Base-by-base conservation (phyloP, 1,140 invertebrate genomes). In the Drosophila eugracilis region DNA sequence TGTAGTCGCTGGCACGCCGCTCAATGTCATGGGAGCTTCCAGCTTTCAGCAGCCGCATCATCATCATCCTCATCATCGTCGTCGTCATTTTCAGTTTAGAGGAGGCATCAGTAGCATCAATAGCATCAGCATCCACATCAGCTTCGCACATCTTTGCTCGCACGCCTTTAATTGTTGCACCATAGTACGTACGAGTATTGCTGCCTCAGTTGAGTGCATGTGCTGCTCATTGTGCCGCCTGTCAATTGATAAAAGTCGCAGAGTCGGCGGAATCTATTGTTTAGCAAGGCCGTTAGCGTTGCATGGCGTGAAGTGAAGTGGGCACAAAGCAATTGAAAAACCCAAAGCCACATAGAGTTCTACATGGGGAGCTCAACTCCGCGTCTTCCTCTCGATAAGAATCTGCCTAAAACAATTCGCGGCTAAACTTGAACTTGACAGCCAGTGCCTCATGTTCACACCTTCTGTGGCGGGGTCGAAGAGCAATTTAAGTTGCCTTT, bases 251-350 rank as follows among this genome's bases (percentile, higher is more conserved):
- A 78, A 88, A 88, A 78, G 39, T 71, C 49, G 28, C 72, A 69
- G 66, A 59, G 73, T 60, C 57, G 71, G 37, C 62, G 74, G 55
- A 69, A 81, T 86, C 84, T 89, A 88, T 88, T 88, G 83, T 88
- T 84, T 83, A 55, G 78, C 83, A 88, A 88, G 83, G 83, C 83
- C 83, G 84, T 83, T 88, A 88, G 78, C 78, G 83, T 88, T 89
- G 83, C 83, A 88, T 88, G 84, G 83, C 83, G 75, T 89, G 50
- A 78, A 89, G 66, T 70, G 60, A 78, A 78, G 75, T 70, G 60
- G 59, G 47, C 62, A 69, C 60, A 70, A 54, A 66, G 37, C 48
- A 63, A 69, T 77, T 77, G 74, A 78, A 77, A 77, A 77, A 48
- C 44, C 34, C 19, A 54, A 47, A 52, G 39, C 49, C 37, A 36